Percentiles rank a stretch among this genome's conserved stretches.
These are phyloP conservation scores for Drymodes brunneopygia DNA, from an alignment of 2,113 vertebrate species.

Conservation along the genomic window DNA sequence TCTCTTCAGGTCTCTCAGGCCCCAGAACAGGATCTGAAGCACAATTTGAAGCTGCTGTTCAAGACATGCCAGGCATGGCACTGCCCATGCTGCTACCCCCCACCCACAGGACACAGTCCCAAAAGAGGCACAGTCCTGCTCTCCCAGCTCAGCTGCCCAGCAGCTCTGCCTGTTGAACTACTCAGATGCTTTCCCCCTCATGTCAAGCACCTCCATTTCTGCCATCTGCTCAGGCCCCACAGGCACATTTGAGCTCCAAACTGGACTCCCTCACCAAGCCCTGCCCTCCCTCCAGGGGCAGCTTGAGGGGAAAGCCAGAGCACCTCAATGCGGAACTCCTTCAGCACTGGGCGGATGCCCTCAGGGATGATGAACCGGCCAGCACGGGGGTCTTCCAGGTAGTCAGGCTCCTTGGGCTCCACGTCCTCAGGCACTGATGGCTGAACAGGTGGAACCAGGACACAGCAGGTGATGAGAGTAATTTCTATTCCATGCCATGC, in stretches of 20 bases:
- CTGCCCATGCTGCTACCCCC: not conserved
- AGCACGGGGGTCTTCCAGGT: conserved; percentile 59
- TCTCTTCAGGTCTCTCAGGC: conserved; percentile 83
- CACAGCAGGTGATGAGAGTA: not conserved
- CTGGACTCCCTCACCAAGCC: not conserved
- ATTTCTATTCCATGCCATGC: not conserved
- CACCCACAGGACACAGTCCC: not conserved
- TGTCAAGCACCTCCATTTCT: not conserved
- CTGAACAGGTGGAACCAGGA: conserved; percentile 51
- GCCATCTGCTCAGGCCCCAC: not conserved
- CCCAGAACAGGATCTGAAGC: conserved; percentile 91
- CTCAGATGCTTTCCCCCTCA: not conserved
- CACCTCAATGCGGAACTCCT: conserved; percentile 90
- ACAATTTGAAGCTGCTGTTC: not conserved
- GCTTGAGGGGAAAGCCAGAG: accelerated
- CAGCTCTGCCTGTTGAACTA: not conserved
- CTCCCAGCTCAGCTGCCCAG: not conserved
- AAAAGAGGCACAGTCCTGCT: not conserved
- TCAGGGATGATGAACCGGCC: conserved; percentile 81
- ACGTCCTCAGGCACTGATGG: conserved; percentile 80
- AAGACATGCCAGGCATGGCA: not conserved
- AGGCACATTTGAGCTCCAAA: not conserved
- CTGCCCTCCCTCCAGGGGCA: not conserved
- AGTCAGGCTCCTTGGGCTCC: conserved; percentile 78
- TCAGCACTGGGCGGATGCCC: conserved; percentile 82